phyloP scores from a whole-genome alignment of 2,113 vertebrate genomes.

The Abramis brama region DNA sequence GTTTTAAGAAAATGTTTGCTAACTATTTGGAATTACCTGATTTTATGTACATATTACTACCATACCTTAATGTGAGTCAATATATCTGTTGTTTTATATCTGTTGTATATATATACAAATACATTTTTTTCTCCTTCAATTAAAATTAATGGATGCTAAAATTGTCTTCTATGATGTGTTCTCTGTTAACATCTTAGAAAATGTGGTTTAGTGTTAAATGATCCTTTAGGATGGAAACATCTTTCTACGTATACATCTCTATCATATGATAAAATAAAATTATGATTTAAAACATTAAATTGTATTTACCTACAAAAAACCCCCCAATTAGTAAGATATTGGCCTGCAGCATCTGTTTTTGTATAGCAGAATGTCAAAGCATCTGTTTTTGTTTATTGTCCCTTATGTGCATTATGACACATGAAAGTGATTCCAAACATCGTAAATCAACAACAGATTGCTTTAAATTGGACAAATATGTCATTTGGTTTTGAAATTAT shows the following conservation, averaged over 20 bases:
- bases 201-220: too few species aligned
- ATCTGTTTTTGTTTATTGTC: slow-evolving; percentile 33
- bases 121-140: too few species aligned
- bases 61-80: not conserved
- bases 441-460: slow-evolving; percentile 35
- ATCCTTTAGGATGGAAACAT: too few species aligned
- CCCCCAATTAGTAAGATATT: not conserved
- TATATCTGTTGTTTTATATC: too few species aligned
- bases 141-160: too few species aligned
- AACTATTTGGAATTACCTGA: not conserved
- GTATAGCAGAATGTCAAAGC: slow-evolving; percentile 13
- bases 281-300: not conserved
- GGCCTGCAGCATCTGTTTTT: not conserved
- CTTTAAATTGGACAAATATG: not conserved
- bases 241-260: not conserved
- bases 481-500: not conserved
- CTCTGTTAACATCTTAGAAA: too few species aligned
- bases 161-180: too few species aligned
- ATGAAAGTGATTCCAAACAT: not conserved
- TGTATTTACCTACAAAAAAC: not conserved
- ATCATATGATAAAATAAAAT: not conserved
- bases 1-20: not conserved
- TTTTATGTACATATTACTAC: not conserved
- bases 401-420: not conserved
- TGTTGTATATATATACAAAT: too few species aligned